Percentiles rank a stretch among this genome's conserved stretches.
These are phyloP conservation scores for Rhagologus leucostigma DNA, from an alignment of 2,113 vertebrate species.

Conservation along the genomic window DNA sequence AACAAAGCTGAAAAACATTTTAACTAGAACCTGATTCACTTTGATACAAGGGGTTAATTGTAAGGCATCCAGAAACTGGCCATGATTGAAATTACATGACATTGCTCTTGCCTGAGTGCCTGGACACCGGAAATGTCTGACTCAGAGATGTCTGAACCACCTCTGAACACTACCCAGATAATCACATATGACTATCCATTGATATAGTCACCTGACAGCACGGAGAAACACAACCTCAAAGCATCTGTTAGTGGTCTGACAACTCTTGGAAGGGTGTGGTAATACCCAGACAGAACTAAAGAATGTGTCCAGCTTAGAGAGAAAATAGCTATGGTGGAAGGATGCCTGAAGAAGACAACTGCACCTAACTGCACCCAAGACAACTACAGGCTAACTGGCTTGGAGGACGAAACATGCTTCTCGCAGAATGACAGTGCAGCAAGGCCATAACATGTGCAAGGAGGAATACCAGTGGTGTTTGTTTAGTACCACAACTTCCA, in stretches of 20 bases:
- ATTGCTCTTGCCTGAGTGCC: not conserved
- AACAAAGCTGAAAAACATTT: not conserved
- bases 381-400: not conserved
- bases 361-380: no score
- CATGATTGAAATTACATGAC: not conserved
- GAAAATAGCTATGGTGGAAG: not conserved
- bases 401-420: not conserved
- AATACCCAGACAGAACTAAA: not conserved
- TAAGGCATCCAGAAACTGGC: not conserved
- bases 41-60: not conserved
- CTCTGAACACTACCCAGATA: not conserved
- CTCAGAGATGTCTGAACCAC: not conserved
- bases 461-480: not conserved
- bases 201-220: not conserved
- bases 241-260: fast-evolving
- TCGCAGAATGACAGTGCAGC: not conserved
- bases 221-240: not conserved
- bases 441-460: not conserved
- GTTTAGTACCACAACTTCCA: not conserved
- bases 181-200: not conserved
- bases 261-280: not conserved
- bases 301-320: not conserved
- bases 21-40: not conserved
- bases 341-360: not conserved
- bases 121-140: not conserved